These are phyloP conservation scores for Tokudaia muenninki DNA, from an alignment of 2,797 vertebrate species.

Conservation along the genomic window DNA sequence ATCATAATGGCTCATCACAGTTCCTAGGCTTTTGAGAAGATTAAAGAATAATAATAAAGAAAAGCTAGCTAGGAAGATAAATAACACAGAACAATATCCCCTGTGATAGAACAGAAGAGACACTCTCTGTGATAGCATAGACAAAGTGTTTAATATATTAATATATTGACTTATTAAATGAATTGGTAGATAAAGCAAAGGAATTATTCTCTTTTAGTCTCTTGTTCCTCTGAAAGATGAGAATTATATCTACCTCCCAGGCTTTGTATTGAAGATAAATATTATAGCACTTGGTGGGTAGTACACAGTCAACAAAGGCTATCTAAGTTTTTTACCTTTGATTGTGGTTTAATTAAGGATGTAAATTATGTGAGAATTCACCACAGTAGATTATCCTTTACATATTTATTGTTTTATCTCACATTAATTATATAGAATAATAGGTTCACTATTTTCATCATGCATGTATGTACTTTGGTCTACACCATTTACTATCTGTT, in stretches of 20 bases:
- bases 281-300: background rate
- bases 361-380: background rate
- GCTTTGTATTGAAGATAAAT: background rate
- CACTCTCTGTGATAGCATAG: background rate
- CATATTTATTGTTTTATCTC: background rate
- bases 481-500: background rate
- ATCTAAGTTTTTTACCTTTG: background rate
- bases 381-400: background rate
- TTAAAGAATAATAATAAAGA: background rate
- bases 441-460: background rate
- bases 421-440: background rate
- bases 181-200: slow-evolving; percentile 10
- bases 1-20: background rate
- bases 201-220: background rate
- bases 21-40: background rate
- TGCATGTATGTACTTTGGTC: background rate
- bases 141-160: background rate
- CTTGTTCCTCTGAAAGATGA: background rate
- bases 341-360: background rate
- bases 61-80: background rate
- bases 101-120: background rate
- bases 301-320: background rate
- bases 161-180: slow-evolving; percentile 9
- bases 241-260: background rate
- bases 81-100: background rate